Percentiles rank a stretch among this genome's conserved stretches.
Evolutionary conservation across 2,113 vertebrate species (phyloP).

Genomic region (Phainopepla nitens): DNA sequence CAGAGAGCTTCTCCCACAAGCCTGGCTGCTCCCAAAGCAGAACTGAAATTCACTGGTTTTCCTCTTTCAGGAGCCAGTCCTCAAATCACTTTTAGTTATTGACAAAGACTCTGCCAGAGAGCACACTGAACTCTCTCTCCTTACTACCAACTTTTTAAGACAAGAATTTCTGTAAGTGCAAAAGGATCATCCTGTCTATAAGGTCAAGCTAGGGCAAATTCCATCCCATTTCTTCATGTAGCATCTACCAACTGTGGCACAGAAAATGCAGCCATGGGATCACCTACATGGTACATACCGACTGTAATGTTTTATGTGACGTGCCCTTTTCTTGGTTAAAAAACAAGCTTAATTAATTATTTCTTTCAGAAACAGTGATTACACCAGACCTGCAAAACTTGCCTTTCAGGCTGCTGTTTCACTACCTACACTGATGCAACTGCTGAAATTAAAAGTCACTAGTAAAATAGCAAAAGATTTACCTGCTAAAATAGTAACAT

Average conservation of each 20-base stretch:
- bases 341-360: not conserved
- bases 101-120: not conserved
- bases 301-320: not conserved
- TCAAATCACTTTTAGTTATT: not conserved
- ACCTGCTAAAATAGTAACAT: not conserved
- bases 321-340: not conserved
- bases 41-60: not conserved
- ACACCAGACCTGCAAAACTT: not conserved
- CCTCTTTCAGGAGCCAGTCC: not conserved
- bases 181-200: not conserved
- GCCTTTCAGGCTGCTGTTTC: not conserved
- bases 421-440: not conserved
- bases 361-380: not conserved
- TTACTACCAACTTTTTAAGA: not conserved
- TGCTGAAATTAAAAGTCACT: not conserved
- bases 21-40: not conserved
- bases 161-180: not conserved
- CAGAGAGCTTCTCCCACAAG: not conserved
- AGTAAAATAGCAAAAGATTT: not conserved
- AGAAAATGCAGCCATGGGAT: not conserved
- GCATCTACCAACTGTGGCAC: not conserved
- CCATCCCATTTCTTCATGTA: not conserved
- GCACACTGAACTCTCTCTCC: not conserved
- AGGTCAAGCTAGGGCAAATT: not conserved
- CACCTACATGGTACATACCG: not conserved